phyloP scores from a whole-genome alignment of 2,888 invertebrate species.

The Melinaea menophilus region DNA sequence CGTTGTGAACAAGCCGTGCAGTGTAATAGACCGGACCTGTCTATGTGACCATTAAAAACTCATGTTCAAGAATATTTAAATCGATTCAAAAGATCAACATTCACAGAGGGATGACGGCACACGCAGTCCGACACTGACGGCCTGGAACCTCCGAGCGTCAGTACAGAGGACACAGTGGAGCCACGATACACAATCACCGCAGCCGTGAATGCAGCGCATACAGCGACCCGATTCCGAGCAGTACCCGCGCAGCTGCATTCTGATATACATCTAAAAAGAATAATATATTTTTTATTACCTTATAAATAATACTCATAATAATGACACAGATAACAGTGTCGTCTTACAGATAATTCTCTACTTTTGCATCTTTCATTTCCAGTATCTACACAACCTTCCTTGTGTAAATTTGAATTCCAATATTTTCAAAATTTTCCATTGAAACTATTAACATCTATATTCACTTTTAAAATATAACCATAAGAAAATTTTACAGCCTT shows the following conservation, averaged over 20 bases:
- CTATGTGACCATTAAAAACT: conserved; percentile 35
- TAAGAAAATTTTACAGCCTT: conserved; percentile 86
- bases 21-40: conserved; percentile 85
- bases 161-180: conserved; percentile 89
- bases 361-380: conserved; percentile 84
- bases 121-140: conserved; percentile 90
- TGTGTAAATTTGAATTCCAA: conserved; percentile 84
- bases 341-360: conserved; percentile 79
- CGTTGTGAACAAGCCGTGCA: conserved; percentile 85
- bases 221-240: conserved; percentile 86
- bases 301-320: conserved; percentile 38
- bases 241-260: conserved; percentile 85
- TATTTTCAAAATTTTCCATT: conserved; percentile 87
- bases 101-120: conserved; percentile 77
- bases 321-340: conserved; percentile 85
- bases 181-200: conserved; percentile 85
- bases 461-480: conserved; percentile 85
- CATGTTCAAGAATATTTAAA: too few relatives aligned
- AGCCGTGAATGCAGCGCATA: conserved; percentile 88
- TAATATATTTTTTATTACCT: not conserved
- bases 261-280: conserved; percentile 80
- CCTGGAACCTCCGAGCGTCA: conserved; percentile 86
- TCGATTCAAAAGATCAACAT: conserved; percentile 44
- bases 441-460: conserved; percentile 95
- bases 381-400: conserved; percentile 84